Conservation (phyloP, 2,888 invertebrate species). For the Brachypalpus laphriformis region DNA sequence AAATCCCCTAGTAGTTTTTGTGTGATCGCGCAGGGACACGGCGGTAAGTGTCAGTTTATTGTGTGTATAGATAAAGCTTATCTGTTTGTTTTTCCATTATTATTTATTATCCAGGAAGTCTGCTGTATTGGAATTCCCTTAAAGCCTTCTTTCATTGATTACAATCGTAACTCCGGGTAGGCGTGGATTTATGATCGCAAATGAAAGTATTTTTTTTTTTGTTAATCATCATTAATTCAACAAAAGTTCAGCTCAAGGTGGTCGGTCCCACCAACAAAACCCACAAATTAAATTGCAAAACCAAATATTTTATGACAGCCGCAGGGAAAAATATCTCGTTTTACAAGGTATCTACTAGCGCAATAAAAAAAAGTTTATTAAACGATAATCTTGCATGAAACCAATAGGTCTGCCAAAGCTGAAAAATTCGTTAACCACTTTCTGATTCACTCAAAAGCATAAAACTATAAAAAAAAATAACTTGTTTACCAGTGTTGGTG, state of each 20-base stretch:
- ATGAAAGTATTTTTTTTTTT: constrained; percentile 21
- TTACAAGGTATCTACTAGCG: constrained; percentile 29
- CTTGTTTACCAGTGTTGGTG: constrained; percentile 22
- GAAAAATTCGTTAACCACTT: constrained; percentile 48
- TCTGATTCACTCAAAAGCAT: constrained; percentile 46
- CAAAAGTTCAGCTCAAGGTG: constrained; percentile 23
- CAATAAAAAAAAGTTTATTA: neutral
- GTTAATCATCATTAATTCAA: constrained; percentile 5
- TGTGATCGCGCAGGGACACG: no score
- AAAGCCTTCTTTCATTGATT: neutral
- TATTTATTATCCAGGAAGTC: neutral
- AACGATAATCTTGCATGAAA: constrained; percentile 33
- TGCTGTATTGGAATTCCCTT: neutral
- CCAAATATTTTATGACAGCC: constrained; percentile 9
- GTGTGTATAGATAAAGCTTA: no score
- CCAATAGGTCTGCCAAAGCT: constrained; percentile 58
- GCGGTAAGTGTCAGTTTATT: no score
- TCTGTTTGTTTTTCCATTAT: no score
- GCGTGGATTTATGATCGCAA: neutral
- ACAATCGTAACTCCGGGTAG: neutral
- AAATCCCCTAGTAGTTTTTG: no score
- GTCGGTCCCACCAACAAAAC: neutral
- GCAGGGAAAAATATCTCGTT: constrained; percentile 42
- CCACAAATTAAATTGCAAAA: constrained; percentile 41
- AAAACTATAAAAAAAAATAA: constrained; percentile 29